These are phyloP conservation scores for Hydrochoerus hydrochaeris DNA, from an alignment of 2,113 vertebrate species.

Conservation along the genomic window DNA sequence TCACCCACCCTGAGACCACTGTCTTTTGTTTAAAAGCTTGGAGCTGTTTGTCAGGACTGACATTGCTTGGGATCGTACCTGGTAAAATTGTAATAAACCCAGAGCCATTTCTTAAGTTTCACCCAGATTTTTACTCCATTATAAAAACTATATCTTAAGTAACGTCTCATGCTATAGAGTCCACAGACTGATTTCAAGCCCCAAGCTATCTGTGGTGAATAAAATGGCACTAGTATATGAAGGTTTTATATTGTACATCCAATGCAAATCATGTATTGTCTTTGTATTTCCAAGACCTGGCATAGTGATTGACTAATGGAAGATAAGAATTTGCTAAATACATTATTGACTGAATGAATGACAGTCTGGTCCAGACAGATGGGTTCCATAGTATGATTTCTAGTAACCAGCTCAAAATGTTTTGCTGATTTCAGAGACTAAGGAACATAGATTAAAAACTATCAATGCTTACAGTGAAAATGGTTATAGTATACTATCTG, in stretches of 20 bases:
- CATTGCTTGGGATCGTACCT: slow-evolving; percentile 7
- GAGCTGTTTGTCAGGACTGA: slow-evolving; percentile 5
- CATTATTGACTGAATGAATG: not conserved
- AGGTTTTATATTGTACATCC: not conserved
- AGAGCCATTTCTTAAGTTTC: not conserved
- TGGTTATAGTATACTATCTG: not conserved
- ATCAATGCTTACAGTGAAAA: not conserved
- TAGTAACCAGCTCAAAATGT: not conserved
- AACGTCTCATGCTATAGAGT: not conserved
- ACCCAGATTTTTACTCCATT: not conserved
- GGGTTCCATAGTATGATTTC: not conserved
- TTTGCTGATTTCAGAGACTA: not conserved
- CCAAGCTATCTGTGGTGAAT: not conserved
- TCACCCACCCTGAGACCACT: not conserved
- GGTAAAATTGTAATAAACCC: slow-evolving; percentile 16
- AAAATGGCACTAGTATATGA: not conserved
- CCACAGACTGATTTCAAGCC: not conserved
- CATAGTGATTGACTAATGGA: not conserved
- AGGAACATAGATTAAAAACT: not conserved
- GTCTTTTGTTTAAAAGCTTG: slow-evolving; percentile 15
- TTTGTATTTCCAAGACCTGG: not conserved
- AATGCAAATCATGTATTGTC: not conserved
- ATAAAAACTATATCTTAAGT: not conserved
- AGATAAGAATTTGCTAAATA: not conserved
- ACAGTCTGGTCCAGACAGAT: not conserved